Conservation (phyloP, 1,140 invertebrate species). For the Drosophila subobscura region DNA sequence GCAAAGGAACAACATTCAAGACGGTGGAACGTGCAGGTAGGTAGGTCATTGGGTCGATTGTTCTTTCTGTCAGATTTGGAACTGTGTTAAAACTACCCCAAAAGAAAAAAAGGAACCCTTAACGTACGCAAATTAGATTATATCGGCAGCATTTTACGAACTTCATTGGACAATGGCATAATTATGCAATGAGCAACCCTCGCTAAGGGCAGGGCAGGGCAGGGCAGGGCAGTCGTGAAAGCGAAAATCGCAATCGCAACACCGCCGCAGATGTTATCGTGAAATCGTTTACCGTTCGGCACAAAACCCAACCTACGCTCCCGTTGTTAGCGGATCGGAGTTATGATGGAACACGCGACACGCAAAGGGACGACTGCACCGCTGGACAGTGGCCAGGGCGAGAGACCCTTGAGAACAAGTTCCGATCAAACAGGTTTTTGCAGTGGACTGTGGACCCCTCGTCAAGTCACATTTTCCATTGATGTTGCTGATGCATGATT, state of each 20-base stretch:
- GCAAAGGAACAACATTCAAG: too few relatives aligned
- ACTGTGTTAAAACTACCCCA: constrained; percentile 21
- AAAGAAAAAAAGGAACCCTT: constrained; percentile 1
- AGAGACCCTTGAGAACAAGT: constrained; percentile 64
- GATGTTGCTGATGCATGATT: constrained; percentile 70
- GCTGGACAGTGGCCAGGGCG: constrained; percentile 51
- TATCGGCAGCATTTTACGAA: constrained; percentile 61
- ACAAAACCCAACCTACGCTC: constrained; percentile 12
- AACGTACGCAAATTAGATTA: constrained; percentile 68
- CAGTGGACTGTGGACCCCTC: constrained; percentile 29
- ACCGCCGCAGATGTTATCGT: constrained; percentile 76
- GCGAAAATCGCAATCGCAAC: constrained; percentile 54
- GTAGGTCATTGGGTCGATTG: constrained; percentile 65
- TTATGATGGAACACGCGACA: constrained; percentile 78
- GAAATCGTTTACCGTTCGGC: constrained; percentile 72
- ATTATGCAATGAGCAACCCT: constrained; percentile 79
- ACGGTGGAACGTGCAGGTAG: too few relatives aligned
- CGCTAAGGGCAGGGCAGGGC: too few relatives aligned
- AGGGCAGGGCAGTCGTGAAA: background rate
- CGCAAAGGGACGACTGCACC: constrained; percentile 26
- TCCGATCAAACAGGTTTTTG: constrained; percentile 60
- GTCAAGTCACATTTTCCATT: constrained; percentile 71
- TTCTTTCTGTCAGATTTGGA: background rate
- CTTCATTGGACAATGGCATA: constrained; percentile 78
- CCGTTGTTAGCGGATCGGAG: constrained; percentile 11